Conservation (phyloP, 2,888 invertebrate genomes). For the Meiosimyza decipiens region DNA sequence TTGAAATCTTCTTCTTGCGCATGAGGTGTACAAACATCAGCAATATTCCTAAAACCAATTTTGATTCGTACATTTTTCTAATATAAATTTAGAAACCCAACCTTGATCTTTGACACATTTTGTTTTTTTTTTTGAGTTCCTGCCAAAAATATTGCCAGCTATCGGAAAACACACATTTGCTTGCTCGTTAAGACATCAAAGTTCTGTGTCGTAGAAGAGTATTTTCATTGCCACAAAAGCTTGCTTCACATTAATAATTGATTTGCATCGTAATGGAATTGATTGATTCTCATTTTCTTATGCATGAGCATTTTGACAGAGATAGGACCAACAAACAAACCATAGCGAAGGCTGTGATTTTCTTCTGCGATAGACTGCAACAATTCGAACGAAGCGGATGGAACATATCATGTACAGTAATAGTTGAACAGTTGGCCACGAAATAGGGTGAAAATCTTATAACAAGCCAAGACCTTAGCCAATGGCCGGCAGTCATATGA, state of each 20-base stretch:
- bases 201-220: too few relatives aligned
- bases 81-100: background rate
- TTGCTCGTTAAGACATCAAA: too few relatives aligned
- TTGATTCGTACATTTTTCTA: background rate
- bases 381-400: conserved; percentile 6
- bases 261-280: conserved; percentile 60
- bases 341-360: background rate
- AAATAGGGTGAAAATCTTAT: conserved; percentile 22
- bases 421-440: background rate
- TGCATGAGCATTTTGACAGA: background rate
- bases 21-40: too few relatives aligned
- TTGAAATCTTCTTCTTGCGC: too few relatives aligned
- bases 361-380: background rate
- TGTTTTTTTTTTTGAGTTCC: background rate
- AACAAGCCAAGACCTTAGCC: conserved; percentile 13
- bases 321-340: background rate
- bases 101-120: background rate
- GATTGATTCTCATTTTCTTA: conserved; percentile 53
- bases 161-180: too few relatives aligned
- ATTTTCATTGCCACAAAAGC: conserved; percentile 34
- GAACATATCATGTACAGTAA: conserved; percentile 5
- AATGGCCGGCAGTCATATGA: conserved; percentile 7
- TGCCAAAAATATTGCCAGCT: background rate
- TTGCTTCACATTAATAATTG: conserved; percentile 59
- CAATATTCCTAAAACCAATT: too few relatives aligned